Evolutionary conservation across 1,140 invertebrate genomes (phyloP).

Genomic region (Caenorhabditis latens): DNA sequence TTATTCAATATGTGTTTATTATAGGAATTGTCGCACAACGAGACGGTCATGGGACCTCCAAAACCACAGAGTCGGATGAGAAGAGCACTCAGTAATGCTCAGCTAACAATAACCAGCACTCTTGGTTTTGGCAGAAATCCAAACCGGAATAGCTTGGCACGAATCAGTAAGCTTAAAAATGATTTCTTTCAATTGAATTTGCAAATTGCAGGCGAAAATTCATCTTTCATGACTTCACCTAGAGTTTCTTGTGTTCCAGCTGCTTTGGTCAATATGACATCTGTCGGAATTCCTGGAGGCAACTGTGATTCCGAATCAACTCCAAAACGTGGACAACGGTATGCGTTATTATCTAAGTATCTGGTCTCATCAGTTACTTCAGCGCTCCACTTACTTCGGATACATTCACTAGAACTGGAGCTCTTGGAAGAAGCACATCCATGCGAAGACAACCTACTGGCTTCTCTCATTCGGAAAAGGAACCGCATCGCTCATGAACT

Average conservation of each 20-base stretch:
- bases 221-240: background rate
- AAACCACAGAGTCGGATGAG: conserved; percentile 32
- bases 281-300: conserved; percentile 5
- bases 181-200: background rate
- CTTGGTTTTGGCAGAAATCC: conserved; percentile 22
- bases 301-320: background rate
- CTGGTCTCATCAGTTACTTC: conserved; percentile 33
- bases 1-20: background rate
- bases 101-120: background rate
- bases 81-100: conserved; percentile 28
- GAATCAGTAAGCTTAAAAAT: background rate
- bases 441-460: background rate
- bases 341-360: background rate
- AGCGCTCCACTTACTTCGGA: conserved; percentile 39
- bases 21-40: conserved; percentile 38
- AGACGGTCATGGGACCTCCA: background rate
- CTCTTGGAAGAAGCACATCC: background rate
- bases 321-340: conserved; percentile 53
- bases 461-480: conserved; percentile 11
- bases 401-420: background rate
- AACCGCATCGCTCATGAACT: background rate
- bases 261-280: conserved; percentile 25
- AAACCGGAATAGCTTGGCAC: conserved; percentile 31
- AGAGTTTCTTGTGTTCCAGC: conserved; percentile 33
- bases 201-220: conserved; percentile 8